Percentiles rank a stretch among this genome's conserved stretches.
These are phyloP conservation scores for Leptocoma aspasia DNA, from an alignment of 2,113 vertebrate species.

Conservation along the genomic window DNA sequence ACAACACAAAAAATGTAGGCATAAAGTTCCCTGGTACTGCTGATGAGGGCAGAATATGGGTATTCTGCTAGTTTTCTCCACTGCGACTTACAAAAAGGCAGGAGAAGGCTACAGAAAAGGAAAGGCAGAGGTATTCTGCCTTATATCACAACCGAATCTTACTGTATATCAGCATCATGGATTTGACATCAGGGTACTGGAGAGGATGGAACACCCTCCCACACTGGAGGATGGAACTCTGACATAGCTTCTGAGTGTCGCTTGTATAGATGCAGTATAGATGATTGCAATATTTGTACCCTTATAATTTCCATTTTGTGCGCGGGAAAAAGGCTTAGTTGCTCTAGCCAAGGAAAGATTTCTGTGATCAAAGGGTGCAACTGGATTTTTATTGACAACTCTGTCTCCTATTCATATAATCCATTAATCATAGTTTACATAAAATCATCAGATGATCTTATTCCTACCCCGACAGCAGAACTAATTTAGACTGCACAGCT, in stretches of 20 bases:
- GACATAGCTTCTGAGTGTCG: background rate
- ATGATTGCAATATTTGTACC: background rate
- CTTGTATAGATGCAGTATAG: background rate
- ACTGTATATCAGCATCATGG: background rate
- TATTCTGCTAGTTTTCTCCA: background rate
- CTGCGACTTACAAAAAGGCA: background rate
- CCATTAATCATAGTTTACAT: background rate
- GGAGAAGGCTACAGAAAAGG: background rate
- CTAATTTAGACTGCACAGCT: background rate
- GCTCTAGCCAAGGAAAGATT: background rate
- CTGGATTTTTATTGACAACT: background rate
- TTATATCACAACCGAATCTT: background rate
- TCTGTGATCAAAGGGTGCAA: background rate
- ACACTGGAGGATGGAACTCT: background rate
- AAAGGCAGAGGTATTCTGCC: background rate
- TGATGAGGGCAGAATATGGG: background rate
- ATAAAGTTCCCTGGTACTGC: background rate
- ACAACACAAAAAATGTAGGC: background rate
- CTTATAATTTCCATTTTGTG: background rate
- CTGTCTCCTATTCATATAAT: background rate
- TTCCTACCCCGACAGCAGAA: slow-evolving; percentile 26
- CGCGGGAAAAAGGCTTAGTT: background rate
- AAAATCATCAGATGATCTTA: slow-evolving; percentile 5
- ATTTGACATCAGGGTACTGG: background rate
- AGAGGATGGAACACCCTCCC: background rate